Evolutionary conservation across 2,113 vertebrate genomes (phyloP).

Genomic region (Syrmaticus mikado): DNA sequence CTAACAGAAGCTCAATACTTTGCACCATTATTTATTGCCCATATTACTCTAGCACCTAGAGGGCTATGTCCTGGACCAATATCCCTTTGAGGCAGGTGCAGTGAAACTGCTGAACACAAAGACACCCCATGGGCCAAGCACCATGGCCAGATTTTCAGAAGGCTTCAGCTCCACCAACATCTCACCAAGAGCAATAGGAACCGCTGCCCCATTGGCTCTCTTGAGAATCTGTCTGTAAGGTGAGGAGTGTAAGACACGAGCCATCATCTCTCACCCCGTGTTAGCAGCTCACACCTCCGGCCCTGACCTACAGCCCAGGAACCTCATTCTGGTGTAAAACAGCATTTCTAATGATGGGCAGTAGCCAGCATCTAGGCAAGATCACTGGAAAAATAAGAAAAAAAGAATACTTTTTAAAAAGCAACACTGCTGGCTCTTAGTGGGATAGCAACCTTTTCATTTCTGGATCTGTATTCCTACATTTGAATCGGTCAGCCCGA

Average conservation of each 20-base stretch:
- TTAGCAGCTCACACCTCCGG: background rate
- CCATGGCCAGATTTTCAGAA: background rate
- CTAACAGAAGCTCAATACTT: background rate
- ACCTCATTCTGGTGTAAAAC: constrained; percentile 13
- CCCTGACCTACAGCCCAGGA: background rate
- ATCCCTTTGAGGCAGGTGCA: constrained; percentile 28
- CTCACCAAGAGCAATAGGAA: constrained; percentile 30
- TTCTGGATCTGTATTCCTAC: constrained; percentile 70
- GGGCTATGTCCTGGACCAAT: background rate
- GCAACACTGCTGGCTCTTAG: constrained; percentile 70
- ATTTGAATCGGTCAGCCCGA: constrained; percentile 33
- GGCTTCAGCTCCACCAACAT: background rate
- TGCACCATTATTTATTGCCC: background rate
- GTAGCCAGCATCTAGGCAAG: constrained; percentile 35
- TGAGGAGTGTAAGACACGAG: fast-evolving
- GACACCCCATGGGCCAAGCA: background rate
- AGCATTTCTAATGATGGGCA: background rate
- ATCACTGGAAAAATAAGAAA: fast-evolving
- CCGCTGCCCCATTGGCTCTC: background rate
- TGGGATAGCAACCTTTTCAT: constrained; percentile 61
- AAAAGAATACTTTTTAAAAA: background rate
- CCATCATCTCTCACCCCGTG: background rate
- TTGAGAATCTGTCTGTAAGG: background rate
- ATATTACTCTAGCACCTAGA: background rate
- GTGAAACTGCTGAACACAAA: constrained; percentile 27